Conservation (phyloP, 2,797 vertebrate species). For the Anguilla marmorata region DNA sequence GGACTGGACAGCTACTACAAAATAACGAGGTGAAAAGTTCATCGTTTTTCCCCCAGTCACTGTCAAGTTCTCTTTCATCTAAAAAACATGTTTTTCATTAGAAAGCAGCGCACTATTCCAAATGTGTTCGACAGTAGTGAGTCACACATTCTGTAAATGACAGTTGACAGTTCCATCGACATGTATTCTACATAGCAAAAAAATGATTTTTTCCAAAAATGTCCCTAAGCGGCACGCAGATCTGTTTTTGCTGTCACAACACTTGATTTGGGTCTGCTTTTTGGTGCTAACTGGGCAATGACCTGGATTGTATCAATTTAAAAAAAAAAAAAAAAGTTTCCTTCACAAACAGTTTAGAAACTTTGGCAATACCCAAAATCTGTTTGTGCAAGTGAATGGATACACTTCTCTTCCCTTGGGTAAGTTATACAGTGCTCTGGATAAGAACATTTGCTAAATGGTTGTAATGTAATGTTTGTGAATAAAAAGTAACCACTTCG, state of each 20-base stretch:
- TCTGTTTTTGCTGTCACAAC: background rate
- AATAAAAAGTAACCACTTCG: background rate
- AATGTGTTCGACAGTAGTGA: background rate
- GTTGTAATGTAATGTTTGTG: background rate
- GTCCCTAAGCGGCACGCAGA: background rate
- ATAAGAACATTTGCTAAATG: constrained; percentile 2
- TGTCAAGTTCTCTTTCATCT: background rate
- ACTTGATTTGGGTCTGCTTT: background rate
- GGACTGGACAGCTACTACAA: background rate
- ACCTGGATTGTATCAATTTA: background rate
- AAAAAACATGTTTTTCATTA: background rate
- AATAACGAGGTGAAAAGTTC: background rate
- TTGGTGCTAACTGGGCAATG: background rate
- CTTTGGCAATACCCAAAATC: background rate
- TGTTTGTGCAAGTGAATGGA: too few relatives aligned
- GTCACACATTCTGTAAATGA: background rate
- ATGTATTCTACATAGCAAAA: background rate
- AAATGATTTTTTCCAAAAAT: background rate
- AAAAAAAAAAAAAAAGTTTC: background rate
- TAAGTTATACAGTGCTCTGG: background rate
- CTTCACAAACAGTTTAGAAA: background rate
- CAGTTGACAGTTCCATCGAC: background rate
- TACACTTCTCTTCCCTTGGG: background rate
- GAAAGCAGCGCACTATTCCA: background rate
- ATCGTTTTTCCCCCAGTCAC: background rate